phyloP scores from a whole-genome alignment of 1,140 invertebrate species.

The Drosophila tropicalis region DNA sequence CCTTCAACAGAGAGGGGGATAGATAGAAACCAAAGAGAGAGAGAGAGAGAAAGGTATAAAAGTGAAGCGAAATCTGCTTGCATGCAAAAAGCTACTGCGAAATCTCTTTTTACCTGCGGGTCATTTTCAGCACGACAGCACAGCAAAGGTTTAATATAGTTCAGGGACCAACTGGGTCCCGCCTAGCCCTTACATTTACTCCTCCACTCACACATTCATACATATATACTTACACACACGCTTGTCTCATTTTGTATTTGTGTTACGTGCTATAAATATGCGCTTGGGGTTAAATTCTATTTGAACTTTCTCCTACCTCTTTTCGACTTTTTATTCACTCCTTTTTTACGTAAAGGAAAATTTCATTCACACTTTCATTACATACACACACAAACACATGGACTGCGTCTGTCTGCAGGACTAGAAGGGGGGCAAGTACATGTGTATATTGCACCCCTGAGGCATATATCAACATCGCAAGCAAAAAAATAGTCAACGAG shows the following conservation, averaged over 20 bases:
- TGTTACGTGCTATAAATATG: conserved; percentile 66
- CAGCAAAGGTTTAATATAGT: conserved; percentile 40
- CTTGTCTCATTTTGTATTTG: conserved; percentile 57
- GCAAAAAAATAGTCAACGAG: conserved; percentile 33
- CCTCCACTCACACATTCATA: conserved; percentile 28
- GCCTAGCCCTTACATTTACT: not conserved
- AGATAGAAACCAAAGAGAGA: not conserved
- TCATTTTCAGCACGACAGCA: conserved; percentile 63
- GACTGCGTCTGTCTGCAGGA: not conserved
- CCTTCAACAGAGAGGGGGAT: conserved; percentile 52
- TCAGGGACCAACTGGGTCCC: not conserved
- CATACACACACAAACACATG: conserved; percentile 23
- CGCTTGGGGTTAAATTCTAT: conserved; percentile 77
- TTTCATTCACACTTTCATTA: conserved; percentile 78
- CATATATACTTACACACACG: conserved; percentile 18
- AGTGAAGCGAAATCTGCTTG: conserved; percentile 32
- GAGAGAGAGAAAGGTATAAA: conserved; percentile 9
- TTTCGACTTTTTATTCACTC: conserved; percentile 28
- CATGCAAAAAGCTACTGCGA: conserved; percentile 60
- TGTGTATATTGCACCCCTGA: conserved; percentile 67
- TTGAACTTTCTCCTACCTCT: conserved; percentile 67
- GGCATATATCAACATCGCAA: conserved; percentile 64
- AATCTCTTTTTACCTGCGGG: conserved; percentile 73
- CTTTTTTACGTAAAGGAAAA: conserved; percentile 23
- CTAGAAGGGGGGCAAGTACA: conserved; percentile 43